Conservation (phyloP, 2,888 invertebrate genomes). For the Hyles lineata region DNA sequence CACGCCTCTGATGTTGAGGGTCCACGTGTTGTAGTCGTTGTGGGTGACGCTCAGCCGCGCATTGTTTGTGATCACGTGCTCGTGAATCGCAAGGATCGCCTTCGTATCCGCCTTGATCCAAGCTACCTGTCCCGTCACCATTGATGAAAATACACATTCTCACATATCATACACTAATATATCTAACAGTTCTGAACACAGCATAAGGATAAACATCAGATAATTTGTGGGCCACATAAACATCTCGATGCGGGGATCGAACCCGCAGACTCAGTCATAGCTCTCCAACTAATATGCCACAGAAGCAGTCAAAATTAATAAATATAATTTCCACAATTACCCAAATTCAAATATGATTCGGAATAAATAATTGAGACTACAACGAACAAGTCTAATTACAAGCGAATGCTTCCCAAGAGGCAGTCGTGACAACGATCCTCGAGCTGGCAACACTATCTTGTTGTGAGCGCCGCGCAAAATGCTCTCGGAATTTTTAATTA, state of each 20-base stretch:
- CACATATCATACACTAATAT: no score
- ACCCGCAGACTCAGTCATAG: no score
- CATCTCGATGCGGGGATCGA: no score
- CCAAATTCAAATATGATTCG: slow-evolving; percentile 11
- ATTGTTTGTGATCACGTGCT: slow-evolving; percentile 97
- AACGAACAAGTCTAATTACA: slow-evolving; percentile 80
- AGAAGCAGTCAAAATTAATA: no score
- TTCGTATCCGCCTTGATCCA: slow-evolving; percentile 98
- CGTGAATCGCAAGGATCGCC: slow-evolving; percentile 96
- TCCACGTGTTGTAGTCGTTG: slow-evolving; percentile 97
- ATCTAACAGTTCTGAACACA: no score
- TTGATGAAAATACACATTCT: slow-evolving; percentile 36
- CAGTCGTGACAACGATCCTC: slow-evolving; percentile 79
- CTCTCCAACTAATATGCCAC: no score
- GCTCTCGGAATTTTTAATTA: slow-evolving; percentile 85
- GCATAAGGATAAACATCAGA: no score
- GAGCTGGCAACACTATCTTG: slow-evolving; percentile 81
- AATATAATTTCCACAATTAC: slow-evolving; percentile 3
- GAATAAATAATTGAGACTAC: slow-evolving; percentile 61
- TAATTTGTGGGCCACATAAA: no score
- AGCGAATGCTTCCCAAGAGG: slow-evolving; percentile 80
- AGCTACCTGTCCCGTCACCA: slow-evolving; percentile 88
- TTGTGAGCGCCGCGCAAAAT: slow-evolving; percentile 80
- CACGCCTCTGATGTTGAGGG: slow-evolving; percentile 93
- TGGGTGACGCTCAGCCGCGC: slow-evolving; percentile 94